Evolutionary conservation across 2,888 invertebrate genomes (phyloP).

Genomic region (Junonia oenone): DNA sequence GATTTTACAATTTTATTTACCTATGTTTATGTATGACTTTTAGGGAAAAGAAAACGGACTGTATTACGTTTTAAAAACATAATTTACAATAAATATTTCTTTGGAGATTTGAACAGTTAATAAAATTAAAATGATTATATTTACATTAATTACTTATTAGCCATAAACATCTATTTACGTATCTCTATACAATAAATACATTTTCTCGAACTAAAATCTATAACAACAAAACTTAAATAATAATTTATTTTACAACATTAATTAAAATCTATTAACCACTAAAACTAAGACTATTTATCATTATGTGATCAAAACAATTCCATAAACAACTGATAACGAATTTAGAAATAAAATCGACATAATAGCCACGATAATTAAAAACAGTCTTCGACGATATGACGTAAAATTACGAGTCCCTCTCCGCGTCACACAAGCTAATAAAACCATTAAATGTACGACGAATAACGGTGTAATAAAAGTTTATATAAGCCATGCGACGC

Average conservation of each 20-base stretch:
- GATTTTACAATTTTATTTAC: background rate
- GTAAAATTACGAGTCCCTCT: constrained; percentile 17
- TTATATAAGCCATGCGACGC: constrained; percentile 82
- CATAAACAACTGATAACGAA: background rate
- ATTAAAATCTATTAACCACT: background rate
- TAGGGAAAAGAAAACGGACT: no score
- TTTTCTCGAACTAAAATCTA: background rate
- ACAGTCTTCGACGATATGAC: constrained; percentile 27
- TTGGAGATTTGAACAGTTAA: no score
- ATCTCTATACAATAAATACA: background rate
- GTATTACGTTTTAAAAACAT: no score
- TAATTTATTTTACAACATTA: background rate
- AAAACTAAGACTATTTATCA: background rate
- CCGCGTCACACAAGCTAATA: constrained; percentile 12
- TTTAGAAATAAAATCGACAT: background rate
- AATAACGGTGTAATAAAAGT: constrained; percentile 22
- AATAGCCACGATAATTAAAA: constrained; percentile 9
- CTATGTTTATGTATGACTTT: no score
- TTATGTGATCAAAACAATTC: background rate
- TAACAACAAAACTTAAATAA: background rate
- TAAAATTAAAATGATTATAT: no score
- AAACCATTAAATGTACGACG: constrained; percentile 21
- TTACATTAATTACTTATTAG: no score
- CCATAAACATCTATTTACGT: background rate
- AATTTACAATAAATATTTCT: no score